phyloP scores from a whole-genome alignment of 2,888 invertebrate species.

The Drosophila basisetae region DNA sequence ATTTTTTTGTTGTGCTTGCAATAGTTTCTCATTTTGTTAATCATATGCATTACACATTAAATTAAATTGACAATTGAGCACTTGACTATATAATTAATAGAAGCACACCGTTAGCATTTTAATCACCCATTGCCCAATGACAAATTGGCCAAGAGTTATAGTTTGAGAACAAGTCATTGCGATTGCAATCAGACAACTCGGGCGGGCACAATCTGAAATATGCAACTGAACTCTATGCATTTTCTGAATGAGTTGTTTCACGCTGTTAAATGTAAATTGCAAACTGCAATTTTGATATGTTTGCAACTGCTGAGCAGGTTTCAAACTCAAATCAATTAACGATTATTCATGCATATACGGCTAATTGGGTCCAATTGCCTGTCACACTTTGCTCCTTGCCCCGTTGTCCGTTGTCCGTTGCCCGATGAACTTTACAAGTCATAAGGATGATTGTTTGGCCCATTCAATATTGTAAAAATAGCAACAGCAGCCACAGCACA shows the following conservation, averaged over 20 bases:
- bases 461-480: conserved; percentile 23
- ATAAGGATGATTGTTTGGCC: conserved; percentile 33
- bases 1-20: conserved; percentile 1
- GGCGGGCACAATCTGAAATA: not conserved
- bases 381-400: not conserved
- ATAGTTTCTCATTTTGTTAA: conserved; percentile 35
- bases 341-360: conserved; percentile 23
- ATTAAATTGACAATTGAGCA: conserved; percentile 70
- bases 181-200: not conserved
- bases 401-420: not conserved
- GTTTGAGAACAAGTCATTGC: not conserved
- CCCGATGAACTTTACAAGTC: conserved; percentile 10
- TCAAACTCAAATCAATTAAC: conserved; percentile 44
- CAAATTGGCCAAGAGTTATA: conserved; percentile 11
- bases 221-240: not conserved
- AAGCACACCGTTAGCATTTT: conserved; percentile 26
- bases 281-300: conserved; percentile 2
- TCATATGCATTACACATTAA: conserved; percentile 60
- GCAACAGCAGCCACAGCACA: conserved; percentile 3
- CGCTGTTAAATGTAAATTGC: conserved; percentile 4
- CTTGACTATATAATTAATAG: conserved; percentile 41
- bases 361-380: not conserved
- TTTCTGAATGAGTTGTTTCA: conserved; percentile 5
- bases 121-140: conserved; percentile 53
- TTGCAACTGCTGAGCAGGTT: conserved; percentile 24